These are phyloP conservation scores for Aphrocallistes beatrix DNA, from an alignment of 37 sponge, comb jelly and placozoan species.

Conservation along the genomic window DNA sequence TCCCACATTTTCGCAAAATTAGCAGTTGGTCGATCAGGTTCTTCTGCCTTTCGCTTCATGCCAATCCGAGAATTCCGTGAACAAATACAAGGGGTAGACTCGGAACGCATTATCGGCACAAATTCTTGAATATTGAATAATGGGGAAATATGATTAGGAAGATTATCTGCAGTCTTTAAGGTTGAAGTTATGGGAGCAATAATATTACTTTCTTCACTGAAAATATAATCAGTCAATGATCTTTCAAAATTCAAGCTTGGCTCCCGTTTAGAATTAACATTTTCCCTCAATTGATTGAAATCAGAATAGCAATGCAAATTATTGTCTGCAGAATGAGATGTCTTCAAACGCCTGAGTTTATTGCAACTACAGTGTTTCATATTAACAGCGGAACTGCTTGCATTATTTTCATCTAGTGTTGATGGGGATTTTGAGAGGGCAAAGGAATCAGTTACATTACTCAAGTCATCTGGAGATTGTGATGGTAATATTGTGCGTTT, in stretches of 20 bases:
- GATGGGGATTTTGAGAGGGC: no score
- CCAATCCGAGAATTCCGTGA: background rate
- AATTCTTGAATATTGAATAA: no score
- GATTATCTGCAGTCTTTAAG: no score
- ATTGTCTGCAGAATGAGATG: constrained; percentile 4
- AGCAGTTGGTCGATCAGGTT: background rate
- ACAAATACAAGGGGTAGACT: background rate
- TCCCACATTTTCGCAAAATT: background rate
- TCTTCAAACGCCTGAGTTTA: background rate
- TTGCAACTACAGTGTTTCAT: background rate
- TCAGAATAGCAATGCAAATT: background rate
- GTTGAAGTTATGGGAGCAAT: no score
- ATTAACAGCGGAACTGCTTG: background rate
- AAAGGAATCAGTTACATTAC: no score
- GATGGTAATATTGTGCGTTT: background rate
- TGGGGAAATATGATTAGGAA: no score
- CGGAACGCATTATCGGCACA: background rate
- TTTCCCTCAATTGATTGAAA: background rate
- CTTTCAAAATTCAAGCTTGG: no score
- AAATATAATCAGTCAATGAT: no score
- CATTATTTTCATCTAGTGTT: background rate
- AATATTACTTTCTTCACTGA: no score
- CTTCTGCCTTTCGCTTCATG: background rate
- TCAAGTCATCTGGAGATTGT: background rate
- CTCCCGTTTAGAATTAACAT: no score